These are phyloP conservation scores for Pogona vitticeps DNA, from an alignment of 2,113 vertebrate species.

Conservation along the genomic window DNA sequence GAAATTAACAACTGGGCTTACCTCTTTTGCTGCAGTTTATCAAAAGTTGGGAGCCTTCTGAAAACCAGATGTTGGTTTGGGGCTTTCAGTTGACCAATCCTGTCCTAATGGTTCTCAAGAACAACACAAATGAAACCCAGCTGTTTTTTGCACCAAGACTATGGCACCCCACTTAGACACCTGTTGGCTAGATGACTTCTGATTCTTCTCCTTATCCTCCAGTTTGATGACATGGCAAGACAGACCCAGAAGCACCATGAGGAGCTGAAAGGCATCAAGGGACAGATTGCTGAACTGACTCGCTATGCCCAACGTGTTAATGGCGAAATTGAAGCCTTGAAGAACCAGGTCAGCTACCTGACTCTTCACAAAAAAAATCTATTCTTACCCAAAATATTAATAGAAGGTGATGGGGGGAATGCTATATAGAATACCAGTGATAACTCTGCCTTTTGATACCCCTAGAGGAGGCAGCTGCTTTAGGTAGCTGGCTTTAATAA, in stretches of 20 bases:
- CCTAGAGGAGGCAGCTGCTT: too few species aligned
- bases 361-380: not conserved
- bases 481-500: too few species aligned
- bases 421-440: not conserved
- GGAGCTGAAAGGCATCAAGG: conserved; percentile 72
- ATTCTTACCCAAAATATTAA: not conserved
- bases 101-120: not conserved
- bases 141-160: not conserved
- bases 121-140: not conserved
- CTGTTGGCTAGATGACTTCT: not conserved
- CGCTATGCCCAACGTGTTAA: conserved; percentile 73
- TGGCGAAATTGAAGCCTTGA: conserved; percentile 69
- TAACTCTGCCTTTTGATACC: too few species aligned
- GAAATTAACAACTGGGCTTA: not conserved
- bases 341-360: conserved; percentile 70
- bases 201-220: not conserved
- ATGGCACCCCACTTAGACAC: not conserved
- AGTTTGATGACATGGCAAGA: conserved; percentile 74
- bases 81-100: too few species aligned
- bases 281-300: conserved; percentile 69
- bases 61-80: too few species aligned
- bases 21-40: not conserved
- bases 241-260: conserved; percentile 67
- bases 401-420: too few species aligned
- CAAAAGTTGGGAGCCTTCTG: not conserved